Percentiles rank a stretch among this genome's conserved stretches.
These are phyloP conservation scores for Caenorhabditis sp. DNA, from an alignment of 2,888 invertebrate genomes.

Conservation along the genomic window DNA sequence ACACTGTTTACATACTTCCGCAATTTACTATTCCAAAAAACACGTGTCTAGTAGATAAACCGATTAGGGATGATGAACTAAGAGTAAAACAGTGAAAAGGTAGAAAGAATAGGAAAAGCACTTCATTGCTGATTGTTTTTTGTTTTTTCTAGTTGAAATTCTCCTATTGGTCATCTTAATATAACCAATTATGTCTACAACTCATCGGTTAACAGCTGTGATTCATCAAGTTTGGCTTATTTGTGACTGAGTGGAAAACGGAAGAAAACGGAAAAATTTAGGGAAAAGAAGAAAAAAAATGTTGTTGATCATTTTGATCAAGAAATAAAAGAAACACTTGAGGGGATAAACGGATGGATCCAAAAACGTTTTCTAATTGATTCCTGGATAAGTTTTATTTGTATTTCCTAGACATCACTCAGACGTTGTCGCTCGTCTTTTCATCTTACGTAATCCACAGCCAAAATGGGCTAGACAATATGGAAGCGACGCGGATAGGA, in stretches of 20 bases:
- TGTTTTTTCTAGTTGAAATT: too few species aligned
- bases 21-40: background rate
- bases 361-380: background rate
- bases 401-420: background rate
- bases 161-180: too few species aligned
- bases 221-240: background rate
- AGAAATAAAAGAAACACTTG: background rate
- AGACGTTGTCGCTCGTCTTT: background rate
- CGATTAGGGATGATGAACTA: too few species aligned
- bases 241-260: background rate
- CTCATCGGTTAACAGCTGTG: too few species aligned
- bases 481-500: background rate
- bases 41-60: background rate
- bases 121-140: too few species aligned
- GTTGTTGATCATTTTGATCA: background rate
- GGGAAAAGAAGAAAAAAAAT: too few species aligned
- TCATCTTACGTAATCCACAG: background rate
- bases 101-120: too few species aligned
- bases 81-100: too few species aligned
- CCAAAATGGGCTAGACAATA: constrained; percentile 1
- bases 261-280: background rate
- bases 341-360: background rate
- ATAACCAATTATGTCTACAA: too few species aligned
- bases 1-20: background rate
- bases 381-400: background rate